phyloP scores from a whole-genome alignment of 2,113 vertebrate genomes.

The Phasianus colchicus region DNA sequence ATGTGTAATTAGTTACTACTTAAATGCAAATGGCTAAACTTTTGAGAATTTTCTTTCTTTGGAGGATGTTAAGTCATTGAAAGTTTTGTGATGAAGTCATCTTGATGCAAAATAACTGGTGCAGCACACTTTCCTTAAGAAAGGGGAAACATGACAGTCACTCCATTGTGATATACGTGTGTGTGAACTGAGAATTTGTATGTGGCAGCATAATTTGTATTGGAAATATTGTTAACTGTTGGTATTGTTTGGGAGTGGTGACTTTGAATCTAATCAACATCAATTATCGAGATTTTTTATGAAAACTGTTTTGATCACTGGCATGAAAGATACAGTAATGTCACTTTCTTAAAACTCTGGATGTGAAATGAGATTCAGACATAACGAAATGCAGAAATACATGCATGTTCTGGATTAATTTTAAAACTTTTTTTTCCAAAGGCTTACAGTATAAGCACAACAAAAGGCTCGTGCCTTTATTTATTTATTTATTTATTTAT shows the following conservation, averaged over 20 bases:
- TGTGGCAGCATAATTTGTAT: background rate
- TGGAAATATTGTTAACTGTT: background rate
- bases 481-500: no score
- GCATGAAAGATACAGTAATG: background rate
- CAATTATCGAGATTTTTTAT: background rate
- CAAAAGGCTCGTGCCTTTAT: background rate
- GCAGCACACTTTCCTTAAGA: background rate
- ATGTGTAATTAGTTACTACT: constrained; percentile 27
- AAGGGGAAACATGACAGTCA: background rate
- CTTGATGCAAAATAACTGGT: background rate
- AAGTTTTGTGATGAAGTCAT: constrained; percentile 5
- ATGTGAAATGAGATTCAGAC: background rate
- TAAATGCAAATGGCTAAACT: constrained; percentile 21
- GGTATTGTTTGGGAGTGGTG: background rate
- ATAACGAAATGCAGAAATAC: background rate
- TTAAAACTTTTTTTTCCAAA: background rate
- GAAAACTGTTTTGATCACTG: background rate
- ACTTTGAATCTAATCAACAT: background rate
- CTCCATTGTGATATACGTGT: background rate
- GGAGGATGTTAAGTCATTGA: background rate
- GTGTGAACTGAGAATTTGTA: background rate
- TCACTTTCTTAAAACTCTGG: background rate
- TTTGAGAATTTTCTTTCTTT: background rate
- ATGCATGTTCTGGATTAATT: background rate
- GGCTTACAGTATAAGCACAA: background rate